Evolutionary conservation across 2,113 vertebrate species (phyloP).

Genomic region (Tinamus guttatus): DNA sequence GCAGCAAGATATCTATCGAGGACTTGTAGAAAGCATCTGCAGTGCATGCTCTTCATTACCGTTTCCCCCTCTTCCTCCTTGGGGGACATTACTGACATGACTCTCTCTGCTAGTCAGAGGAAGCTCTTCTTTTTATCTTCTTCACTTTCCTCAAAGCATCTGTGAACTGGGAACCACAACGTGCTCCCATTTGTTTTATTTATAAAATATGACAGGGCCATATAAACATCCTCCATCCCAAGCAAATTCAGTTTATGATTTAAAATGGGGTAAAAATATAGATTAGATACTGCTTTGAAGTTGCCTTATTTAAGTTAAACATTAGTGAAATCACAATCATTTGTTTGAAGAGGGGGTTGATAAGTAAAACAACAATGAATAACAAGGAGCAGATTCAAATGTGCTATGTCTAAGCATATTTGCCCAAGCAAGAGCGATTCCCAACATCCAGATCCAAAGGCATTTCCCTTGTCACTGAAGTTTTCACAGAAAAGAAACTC

Average conservation of each 20-base stretch:
- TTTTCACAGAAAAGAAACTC: background rate
- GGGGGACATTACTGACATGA: background rate
- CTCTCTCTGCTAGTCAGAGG: background rate
- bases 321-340: background rate
- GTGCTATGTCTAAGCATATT: rapidly evolving
- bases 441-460: background rate
- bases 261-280: background rate
- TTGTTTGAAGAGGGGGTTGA: background rate
- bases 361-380: background rate
- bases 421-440: background rate
- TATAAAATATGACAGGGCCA: background rate
- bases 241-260: background rate
- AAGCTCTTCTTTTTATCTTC: background rate
- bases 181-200: slow-evolving; percentile 4
- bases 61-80: background rate
- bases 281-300: slow-evolving; percentile 36
- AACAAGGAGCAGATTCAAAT: background rate
- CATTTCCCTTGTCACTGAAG: background rate
- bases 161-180: background rate
- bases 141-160: background rate
- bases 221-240: background rate
- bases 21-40: background rate
- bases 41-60: background rate
- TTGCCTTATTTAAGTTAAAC: background rate
- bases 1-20: background rate